These are phyloP conservation scores for Lacerta bilineata DNA, from an alignment of 2,797 vertebrate genomes.

Conservation along the genomic window DNA sequence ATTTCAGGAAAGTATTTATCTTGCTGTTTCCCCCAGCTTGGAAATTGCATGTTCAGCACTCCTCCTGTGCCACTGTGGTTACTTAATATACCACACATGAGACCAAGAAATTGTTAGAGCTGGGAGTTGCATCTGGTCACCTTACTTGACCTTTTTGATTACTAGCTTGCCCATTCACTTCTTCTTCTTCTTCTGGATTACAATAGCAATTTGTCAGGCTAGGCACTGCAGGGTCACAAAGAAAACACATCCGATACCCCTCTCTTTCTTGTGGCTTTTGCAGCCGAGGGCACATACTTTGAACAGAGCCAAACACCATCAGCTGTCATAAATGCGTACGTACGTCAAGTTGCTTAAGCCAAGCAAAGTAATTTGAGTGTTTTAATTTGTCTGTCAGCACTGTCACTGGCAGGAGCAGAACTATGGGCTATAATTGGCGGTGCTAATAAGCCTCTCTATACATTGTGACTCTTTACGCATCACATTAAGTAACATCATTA, in stretches of 20 bases:
- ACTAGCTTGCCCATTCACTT: not conserved
- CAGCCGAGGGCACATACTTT: not conserved
- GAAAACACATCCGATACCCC: not conserved
- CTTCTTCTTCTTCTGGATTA: not conserved
- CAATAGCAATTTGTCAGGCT: not conserved
- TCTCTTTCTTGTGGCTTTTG: not conserved
- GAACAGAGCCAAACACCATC: not conserved
- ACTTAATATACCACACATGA: not conserved
- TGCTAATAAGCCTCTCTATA: constrained; percentile 1
- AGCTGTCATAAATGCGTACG: not conserved
- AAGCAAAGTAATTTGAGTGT: constrained; percentile 7
- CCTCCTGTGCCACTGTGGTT: not conserved
- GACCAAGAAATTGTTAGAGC: not conserved
- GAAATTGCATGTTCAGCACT: not conserved
- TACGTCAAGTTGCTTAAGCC: not conserved
- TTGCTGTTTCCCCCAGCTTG: not conserved
- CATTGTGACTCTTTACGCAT: not conserved
- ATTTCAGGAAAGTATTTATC: not conserved
- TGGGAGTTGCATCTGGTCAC: not conserved
- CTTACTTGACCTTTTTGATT: not conserved
- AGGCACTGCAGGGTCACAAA: not conserved
- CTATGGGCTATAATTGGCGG: not conserved
- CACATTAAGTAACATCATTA: not conserved
- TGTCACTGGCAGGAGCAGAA: not conserved
- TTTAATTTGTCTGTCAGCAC: constrained; percentile 11